phyloP scores from a whole-genome alignment of 92 coral and sea anemone genomes.

The Porites cylindrica region DNA sequence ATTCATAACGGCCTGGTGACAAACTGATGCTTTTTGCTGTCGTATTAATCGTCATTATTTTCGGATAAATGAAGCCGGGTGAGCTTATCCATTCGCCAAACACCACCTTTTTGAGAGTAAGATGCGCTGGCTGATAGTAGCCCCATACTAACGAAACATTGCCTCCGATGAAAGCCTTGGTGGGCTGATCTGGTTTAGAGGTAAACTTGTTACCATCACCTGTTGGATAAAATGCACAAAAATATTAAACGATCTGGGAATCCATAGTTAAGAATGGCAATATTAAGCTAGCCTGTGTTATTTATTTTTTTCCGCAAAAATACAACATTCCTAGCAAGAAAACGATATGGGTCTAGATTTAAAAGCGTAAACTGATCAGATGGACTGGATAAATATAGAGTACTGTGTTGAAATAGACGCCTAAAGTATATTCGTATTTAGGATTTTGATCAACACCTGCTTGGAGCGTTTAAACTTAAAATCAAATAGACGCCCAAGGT shows the following conservation, averaged over 20 bases:
- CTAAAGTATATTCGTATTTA: too few relatives aligned
- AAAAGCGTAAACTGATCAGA: too few relatives aligned
- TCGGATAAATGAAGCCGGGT: background rate
- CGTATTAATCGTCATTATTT: background rate
- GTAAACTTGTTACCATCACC: background rate
- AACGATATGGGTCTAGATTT: too few relatives aligned
- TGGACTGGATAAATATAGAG: too few relatives aligned
- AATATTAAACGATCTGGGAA: background rate
- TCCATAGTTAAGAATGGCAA: too few relatives aligned
- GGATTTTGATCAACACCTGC: too few relatives aligned
- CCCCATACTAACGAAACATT: slow-evolving; percentile 16
- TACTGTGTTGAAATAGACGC: too few relatives aligned
- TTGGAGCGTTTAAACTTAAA: too few relatives aligned
- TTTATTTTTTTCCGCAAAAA: too few relatives aligned
- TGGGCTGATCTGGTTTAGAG: background rate
- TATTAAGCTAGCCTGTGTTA: too few relatives aligned
- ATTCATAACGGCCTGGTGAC: background rate
- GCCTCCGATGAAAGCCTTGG: background rate
- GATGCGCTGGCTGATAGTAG: background rate
- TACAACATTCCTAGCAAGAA: too few relatives aligned
- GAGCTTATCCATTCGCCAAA: background rate
- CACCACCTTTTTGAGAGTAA: background rate
- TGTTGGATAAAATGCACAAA: background rate
- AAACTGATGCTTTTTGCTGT: background rate
- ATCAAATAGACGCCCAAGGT: too few relatives aligned